These are phyloP conservation scores for Okapia johnstoni DNA, from an alignment of 2,113 vertebrate genomes.

Conservation along the genomic window DNA sequence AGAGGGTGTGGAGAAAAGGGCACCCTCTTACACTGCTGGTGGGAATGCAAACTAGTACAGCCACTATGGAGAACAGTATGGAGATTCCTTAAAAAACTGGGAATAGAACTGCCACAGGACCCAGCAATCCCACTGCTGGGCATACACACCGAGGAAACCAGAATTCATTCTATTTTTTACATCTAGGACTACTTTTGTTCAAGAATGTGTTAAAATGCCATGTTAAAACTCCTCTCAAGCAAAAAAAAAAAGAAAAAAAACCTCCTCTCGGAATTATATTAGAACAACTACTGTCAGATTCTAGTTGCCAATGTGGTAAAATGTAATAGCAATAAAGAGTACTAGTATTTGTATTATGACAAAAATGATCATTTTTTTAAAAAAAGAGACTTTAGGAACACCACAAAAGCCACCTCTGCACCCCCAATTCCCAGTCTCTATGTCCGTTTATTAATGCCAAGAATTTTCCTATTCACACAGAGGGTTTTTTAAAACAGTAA, in stretches of 20 bases:
- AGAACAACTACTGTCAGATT: neutral
- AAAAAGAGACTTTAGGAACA: neutral
- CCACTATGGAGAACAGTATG: too few species aligned
- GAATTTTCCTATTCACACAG: conserved; percentile 3
- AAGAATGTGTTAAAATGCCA: conserved; percentile 13
- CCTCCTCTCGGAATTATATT: neutral
- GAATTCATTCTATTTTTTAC: neutral
- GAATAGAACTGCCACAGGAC: too few species aligned
- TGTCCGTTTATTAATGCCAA: neutral
- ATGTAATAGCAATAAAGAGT: neutral
- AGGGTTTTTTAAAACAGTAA: neutral
- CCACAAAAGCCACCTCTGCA: neutral
- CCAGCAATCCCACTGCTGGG: too few species aligned
- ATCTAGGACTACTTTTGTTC: neutral
- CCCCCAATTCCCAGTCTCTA: neutral
- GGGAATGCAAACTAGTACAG: too few species aligned
- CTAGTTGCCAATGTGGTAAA: neutral
- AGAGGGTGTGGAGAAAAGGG: too few species aligned
- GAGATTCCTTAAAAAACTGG: too few species aligned
- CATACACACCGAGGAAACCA: too few species aligned
- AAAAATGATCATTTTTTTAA: neutral
- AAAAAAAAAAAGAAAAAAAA: neutral
- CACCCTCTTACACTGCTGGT: too few species aligned
- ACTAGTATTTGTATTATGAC: neutral
- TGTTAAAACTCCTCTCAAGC: neutral